These are phyloP conservation scores for Podarcis cretensis DNA, from an alignment of 2,113 vertebrate species.

Conservation along the genomic window DNA sequence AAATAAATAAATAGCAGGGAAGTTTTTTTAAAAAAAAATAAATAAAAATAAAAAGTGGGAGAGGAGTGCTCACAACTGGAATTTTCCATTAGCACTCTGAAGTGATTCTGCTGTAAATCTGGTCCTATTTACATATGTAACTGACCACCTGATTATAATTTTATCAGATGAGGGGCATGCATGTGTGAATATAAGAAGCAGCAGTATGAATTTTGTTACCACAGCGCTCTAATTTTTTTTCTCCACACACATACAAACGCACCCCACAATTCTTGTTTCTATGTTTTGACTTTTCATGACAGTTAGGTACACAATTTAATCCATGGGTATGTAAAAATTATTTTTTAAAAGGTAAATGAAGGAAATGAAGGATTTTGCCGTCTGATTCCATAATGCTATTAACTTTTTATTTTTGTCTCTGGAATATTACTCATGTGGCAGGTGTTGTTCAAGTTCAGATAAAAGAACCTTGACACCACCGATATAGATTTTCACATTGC, in stretches of 20 bases:
- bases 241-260: background rate
- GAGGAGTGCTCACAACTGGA: background rate
- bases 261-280: background rate
- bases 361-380: background rate
- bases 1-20: background rate
- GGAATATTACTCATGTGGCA: background rate
- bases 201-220: background rate
- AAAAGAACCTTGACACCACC: slow-evolving; percentile 26
- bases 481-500: slow-evolving; percentile 6
- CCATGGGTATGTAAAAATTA: background rate
- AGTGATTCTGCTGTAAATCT: background rate
- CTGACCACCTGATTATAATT: background rate
- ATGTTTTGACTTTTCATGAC: background rate
- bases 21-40: too few species aligned
- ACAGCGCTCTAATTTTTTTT: background rate
- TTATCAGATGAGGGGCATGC: background rate
- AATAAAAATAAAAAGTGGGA: background rate
- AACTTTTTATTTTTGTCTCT: background rate
- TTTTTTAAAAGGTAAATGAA: background rate
- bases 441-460: slow-evolving; percentile 7
- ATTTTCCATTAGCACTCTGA: background rate
- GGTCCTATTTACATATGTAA: background rate
- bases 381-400: background rate
- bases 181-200: background rate
- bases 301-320: background rate